Conservation (phyloP, 2,888 invertebrate species). For the Drosophila kanekoi region DNA sequence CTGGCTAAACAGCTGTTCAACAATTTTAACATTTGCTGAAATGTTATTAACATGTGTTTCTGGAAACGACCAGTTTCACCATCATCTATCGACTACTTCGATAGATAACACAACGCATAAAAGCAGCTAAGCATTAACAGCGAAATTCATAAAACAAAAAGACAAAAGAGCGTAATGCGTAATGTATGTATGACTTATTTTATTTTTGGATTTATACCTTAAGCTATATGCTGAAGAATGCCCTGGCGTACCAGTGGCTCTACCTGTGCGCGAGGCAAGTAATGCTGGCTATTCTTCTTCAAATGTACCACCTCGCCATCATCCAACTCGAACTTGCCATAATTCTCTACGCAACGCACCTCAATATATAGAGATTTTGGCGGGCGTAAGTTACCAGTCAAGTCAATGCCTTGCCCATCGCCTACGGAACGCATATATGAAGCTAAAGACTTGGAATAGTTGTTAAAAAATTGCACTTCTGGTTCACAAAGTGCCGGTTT, state of each 20-base stretch:
- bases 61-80: neutral
- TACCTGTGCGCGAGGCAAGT: conserved; percentile 94
- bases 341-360: conserved; percentile 95
- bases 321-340: conserved; percentile 96
- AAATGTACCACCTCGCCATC: conserved; percentile 96
- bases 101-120: neutral
- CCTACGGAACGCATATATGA: conserved; percentile 96
- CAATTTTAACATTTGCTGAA: conserved; percentile 2
- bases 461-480: conserved; percentile 95
- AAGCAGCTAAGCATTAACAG: neutral
- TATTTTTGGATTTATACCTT: conserved; percentile 23
- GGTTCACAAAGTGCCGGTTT: conserved; percentile 91
- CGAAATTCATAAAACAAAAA: neutral
- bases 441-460: conserved; percentile 94
- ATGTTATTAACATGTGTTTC: conserved; percentile 20
- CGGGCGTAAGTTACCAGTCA: conserved; percentile 94
- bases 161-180: neutral
- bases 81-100: neutral
- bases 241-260: conserved; percentile 96
- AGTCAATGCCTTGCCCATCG: conserved; percentile 92
- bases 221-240: conserved; percentile 87
- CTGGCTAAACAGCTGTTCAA: conserved; percentile 56
- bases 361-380: conserved; percentile 97
- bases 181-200: conserved; percentile 19
- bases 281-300: conserved; percentile 96